phyloP scores from a whole-genome alignment of 2,113 vertebrate genomes.

The Hippocampus guttulatus region DNA sequence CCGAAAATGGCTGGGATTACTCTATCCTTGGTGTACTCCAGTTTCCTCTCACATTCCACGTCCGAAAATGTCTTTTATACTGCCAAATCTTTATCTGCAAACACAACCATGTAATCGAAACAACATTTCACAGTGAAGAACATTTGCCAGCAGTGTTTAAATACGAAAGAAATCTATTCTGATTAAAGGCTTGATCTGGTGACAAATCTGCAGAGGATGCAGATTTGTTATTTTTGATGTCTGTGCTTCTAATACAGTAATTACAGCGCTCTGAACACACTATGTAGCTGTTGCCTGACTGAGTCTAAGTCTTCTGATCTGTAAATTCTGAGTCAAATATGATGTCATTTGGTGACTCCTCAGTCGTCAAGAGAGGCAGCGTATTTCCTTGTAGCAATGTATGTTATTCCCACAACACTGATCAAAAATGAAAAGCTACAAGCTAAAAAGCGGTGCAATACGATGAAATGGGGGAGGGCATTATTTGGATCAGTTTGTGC shows the following conservation, averaged over 20 bases:
- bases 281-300: constrained; percentile 1
- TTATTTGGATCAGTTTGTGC: neutral
- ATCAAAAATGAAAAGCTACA: constrained; percentile 9
- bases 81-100: neutral
- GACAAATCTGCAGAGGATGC: constrained; percentile 16
- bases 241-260: constrained; percentile 8
- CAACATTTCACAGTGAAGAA: neutral
- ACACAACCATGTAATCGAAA: neutral
- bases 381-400: constrained; percentile 6
- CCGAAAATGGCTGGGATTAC: too few relatives aligned
- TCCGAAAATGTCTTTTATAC: neutral
- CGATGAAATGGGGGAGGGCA: neutral
- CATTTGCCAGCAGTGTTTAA: neutral
- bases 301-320: constrained; percentile 33
- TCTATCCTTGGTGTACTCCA: neutral
- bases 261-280: constrained; percentile 15
- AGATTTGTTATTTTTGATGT: constrained; percentile 35
- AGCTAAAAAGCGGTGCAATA: neutral
- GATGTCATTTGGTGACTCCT: constrained; percentile 27
- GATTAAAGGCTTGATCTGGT: constrained; percentile 25
- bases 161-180: neutral
- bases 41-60: neutral
- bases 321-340: constrained; percentile 29
- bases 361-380: constrained; percentile 5
- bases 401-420: constrained; percentile 1